Conservation (phyloP, 2,797 vertebrate species). For the Potorous gilbertii region DNA sequence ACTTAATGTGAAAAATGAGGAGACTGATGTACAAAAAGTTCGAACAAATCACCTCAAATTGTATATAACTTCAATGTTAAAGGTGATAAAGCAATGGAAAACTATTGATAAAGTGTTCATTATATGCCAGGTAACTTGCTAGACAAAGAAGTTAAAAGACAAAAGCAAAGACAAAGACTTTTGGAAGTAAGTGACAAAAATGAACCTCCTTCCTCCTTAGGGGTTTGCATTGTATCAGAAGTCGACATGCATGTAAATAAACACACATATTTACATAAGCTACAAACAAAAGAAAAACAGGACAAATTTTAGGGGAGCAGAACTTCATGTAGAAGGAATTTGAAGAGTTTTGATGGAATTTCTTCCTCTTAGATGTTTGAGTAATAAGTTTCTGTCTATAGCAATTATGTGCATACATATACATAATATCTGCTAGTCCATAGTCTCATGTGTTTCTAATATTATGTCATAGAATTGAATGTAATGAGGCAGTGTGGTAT, state of each 20-base stretch:
- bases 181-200: neutral
- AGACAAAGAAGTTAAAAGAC: neutral
- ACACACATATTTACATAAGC: neutral
- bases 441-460: neutral
- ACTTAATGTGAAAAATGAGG: neutral
- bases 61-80: neutral
- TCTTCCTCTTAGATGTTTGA: neutral
- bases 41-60: neutral
- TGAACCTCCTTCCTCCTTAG: neutral
- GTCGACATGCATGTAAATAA: neutral
- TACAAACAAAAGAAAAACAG: neutral
- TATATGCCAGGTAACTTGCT: neutral
- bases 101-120: neutral
- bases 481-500: neutral
- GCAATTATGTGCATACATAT: neutral
- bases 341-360: neutral
- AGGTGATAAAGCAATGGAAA: neutral
- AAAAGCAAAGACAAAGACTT: neutral
- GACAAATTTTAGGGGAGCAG: neutral
- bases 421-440: neutral
- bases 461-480: neutral
- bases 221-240: neutral
- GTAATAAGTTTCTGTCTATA: neutral
- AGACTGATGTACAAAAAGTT: neutral
- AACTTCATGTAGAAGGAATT: neutral